A percentile compares a stretch with the other conserved stretches of the same genome.
Conservation (phyloP, 2,113 vertebrate genomes). For the Cacatua alba region DNA sequence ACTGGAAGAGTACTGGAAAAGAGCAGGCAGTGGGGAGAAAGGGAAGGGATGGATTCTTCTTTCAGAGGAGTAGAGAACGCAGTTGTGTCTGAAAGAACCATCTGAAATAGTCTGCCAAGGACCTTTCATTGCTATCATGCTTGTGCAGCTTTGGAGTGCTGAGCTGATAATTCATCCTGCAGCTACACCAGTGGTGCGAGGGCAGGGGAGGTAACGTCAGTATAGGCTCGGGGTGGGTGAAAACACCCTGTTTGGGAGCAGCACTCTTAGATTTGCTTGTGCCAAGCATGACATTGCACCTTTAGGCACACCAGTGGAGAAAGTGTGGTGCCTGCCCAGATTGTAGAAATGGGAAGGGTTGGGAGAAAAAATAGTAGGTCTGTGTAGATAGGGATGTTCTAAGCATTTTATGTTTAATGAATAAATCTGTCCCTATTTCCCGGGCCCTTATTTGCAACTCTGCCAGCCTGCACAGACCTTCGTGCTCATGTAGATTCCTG, state of each 20-base stretch:
- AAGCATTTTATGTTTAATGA: not conserved
- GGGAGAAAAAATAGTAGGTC: not conserved
- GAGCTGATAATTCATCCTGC: slow-evolving; percentile 32
- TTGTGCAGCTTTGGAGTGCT: slow-evolving; percentile 7
- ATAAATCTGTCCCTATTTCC: not conserved
- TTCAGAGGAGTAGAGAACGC: not conserved
- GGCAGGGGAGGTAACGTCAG: not conserved
- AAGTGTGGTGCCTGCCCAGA: not conserved
- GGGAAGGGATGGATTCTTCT: not conserved
- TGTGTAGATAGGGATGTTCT: not conserved
- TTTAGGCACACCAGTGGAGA: not conserved
- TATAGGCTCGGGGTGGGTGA: not conserved
- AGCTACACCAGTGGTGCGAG: not conserved
- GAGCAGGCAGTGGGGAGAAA: not conserved
- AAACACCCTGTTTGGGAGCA: not conserved
- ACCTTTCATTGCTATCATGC: not conserved
- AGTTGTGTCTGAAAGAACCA: not conserved
- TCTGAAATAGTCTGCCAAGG: not conserved
- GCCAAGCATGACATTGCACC: not conserved
- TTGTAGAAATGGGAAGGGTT: not conserved
- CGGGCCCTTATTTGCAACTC: not conserved
- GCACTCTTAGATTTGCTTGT: not conserved
- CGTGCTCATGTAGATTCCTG: not conserved
- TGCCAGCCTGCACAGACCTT: not conserved
- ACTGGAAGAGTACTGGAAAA: not conserved